Percentiles rank a stretch among this genome's conserved stretches.
Conservation (phyloP, 2,113 vertebrate species). For the human (Homo sapiens) region GRCh38 chr12:52003001-52003500, state of each 20-base stretch:
- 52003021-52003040: background rate
- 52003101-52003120: background rate
- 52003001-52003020: background rate
- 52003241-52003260: background rate
- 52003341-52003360: background rate
- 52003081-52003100: background rate
- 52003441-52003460: background rate
- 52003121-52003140: slow-evolving; percentile 6
- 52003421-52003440: background rate
- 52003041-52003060: background rate
- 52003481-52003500: background rate
- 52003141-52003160: slow-evolving; percentile 39
- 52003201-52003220: background rate
- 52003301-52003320: background rate
- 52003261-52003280: background rate
- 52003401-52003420: background rate
- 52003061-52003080: background rate
- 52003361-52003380: background rate
- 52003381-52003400: background rate
- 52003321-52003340: background rate
- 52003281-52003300: background rate
- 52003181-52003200: background rate
- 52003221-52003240: slow-evolving; percentile 52
- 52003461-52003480: background rate
- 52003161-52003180: slow-evolving; percentile 72